These are phyloP conservation scores for Melinaea menophilus DNA, from an alignment of 2,888 invertebrate species.

Conservation along the genomic window DNA sequence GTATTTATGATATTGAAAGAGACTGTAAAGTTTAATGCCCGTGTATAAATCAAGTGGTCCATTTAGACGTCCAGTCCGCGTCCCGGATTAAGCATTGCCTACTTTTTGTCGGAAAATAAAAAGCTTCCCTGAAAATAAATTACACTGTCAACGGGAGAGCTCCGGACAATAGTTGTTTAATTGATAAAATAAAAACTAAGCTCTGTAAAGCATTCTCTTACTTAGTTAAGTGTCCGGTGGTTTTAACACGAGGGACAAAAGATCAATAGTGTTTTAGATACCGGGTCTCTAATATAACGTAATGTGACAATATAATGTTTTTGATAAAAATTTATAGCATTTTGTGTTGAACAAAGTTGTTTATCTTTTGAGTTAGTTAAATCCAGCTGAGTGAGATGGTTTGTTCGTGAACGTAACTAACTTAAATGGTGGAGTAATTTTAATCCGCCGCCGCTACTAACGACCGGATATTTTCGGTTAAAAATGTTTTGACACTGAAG, in stretches of 20 bases:
- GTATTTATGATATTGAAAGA: constrained; percentile 3
- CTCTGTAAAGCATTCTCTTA: constrained; percentile 21
- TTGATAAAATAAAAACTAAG: constrained; percentile 43
- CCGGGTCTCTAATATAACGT: too few species aligned
- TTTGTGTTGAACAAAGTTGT: too few species aligned
- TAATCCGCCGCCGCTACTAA: constrained; percentile 56
- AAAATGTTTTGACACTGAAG: constrained; percentile 62
- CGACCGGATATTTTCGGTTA: constrained; percentile 65
- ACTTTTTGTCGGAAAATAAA: constrained; percentile 32
- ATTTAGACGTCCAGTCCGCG: constrained; percentile 26
- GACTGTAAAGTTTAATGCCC: constrained; percentile 14
- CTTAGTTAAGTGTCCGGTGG: constrained; percentile 10
- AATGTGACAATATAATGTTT: too few species aligned
- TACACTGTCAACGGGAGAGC: constrained; percentile 29
- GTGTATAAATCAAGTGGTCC: constrained; percentile 23
- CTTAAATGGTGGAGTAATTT: constrained; percentile 60
- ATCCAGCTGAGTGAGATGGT: constrained; percentile 1
- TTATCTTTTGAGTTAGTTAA: neutral
- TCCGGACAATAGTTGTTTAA: constrained; percentile 30
- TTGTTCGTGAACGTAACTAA: constrained; percentile 35
- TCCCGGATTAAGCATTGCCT: constrained; percentile 26
- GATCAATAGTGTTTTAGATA: too few species aligned
- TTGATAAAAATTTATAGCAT: too few species aligned
- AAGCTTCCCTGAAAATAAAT: constrained; percentile 30
- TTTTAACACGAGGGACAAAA: neutral